Conservation (phyloP, 2,888 invertebrate species). For the Tromatobia lineatoria region DNA sequence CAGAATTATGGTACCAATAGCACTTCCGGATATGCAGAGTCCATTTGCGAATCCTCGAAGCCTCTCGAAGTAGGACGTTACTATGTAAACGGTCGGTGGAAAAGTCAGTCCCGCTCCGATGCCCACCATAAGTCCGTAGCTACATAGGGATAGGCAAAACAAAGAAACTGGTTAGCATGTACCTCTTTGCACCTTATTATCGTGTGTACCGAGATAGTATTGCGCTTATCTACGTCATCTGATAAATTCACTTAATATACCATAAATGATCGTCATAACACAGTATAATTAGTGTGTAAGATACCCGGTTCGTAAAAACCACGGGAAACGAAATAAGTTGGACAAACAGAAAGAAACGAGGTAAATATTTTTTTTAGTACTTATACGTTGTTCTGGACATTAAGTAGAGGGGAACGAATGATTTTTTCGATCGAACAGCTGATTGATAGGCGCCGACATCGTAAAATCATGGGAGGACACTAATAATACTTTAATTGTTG, state of each 20-base stretch:
- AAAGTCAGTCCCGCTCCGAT: conserved; percentile 94
- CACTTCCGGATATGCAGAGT: conserved; percentile 95
- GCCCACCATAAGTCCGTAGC: conserved; percentile 94
- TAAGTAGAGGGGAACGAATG: neutral
- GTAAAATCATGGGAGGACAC: neutral
- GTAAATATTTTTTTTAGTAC: neutral
- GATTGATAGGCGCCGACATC: neutral
- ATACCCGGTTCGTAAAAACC: neutral
- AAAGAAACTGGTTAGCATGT: conserved; percentile 30
- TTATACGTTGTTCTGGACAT: neutral
- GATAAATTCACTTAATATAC: neutral
- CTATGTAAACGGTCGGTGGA: conserved; percentile 95
- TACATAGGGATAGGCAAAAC: conserved; percentile 78
- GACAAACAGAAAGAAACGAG: neutral
- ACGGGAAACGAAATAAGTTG: neutral
- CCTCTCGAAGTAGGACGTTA: conserved; percentile 93
- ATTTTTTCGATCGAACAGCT: neutral
- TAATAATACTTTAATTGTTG: neutral
- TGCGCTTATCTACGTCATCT: neutral
- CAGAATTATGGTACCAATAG: conserved; percentile 93
- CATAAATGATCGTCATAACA: neutral
- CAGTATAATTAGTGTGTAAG: neutral
- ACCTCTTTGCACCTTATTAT: conserved; percentile 36
- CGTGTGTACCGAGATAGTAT: conserved; percentile 19
- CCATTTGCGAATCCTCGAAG: conserved; percentile 94